Evolutionary conservation across 2,888 invertebrate species (phyloP), one percentile per base, ranked within the genome.

Genomic region (Serripes groenlandicus): DNA sequence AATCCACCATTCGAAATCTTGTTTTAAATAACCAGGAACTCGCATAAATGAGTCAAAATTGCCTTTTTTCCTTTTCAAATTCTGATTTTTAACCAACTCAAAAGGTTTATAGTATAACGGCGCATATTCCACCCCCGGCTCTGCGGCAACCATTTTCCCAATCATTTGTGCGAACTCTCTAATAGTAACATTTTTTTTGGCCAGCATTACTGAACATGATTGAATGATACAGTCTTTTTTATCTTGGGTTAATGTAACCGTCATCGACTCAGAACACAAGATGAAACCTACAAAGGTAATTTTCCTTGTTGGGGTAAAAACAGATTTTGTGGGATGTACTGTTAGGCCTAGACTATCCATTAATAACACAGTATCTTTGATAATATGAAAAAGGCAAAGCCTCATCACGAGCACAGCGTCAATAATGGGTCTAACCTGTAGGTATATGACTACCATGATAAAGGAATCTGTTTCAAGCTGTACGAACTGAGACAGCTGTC

Each of bases 241-340:
- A 26, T 75, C 72, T 18, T 21, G 21, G 54, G 82, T 78, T 26
- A 75, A 34, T 60, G 52, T 42, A 18, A 83, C 34, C 3, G 76
- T 72, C 81, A 81, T 81, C 26, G 81, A 64, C 26, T 23, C 30
- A 49, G 86, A 87, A 58, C 86, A 77, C 15, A 89, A 37, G 15
- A 77, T 21, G 74, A 88, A 89, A 7, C 85, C 81, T n/a, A 83
- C 56, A 56, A 84, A 86, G 26, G 69, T 64, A 23, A 87, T 81
- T 52, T 79, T 42, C 71, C 83, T 70, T 30, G 76, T 68, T 1
- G 86, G 84, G 15, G 34, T 26, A 9, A 84, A 69, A 21, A 78
- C 72, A 18, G 88, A 87, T 75, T 87, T 88, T 5, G 74, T 56
- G 28, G 73, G 74, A 54, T 88, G 66, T 18, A 88, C 70, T n/a